Evolutionary conservation across 2,113 vertebrate species (phyloP).

Genomic region (Fregata magnificens): DNA sequence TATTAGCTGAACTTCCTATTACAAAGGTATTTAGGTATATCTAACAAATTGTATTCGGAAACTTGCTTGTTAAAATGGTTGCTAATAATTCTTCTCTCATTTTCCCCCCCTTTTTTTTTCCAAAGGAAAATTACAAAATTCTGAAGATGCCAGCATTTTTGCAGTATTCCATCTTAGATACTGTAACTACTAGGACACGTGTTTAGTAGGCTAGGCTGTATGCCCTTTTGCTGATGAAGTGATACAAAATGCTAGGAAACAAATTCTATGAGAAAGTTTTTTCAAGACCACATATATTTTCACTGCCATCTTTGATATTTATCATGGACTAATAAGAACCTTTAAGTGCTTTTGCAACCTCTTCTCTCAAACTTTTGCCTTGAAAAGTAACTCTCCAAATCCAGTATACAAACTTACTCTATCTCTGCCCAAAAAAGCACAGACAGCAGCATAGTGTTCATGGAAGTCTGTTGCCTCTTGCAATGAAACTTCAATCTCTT

Average conservation of each 20-base stretch:
- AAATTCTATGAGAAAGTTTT: background rate
- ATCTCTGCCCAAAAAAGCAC: background rate
- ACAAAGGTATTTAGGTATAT: background rate
- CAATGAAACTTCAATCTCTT: background rate
- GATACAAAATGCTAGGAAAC: background rate
- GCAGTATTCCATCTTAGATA: background rate
- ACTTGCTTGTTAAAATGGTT: background rate
- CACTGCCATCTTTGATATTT: background rate
- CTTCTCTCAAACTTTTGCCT: background rate
- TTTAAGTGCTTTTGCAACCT: background rate
- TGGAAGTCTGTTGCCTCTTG: background rate
- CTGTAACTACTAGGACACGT: background rate
- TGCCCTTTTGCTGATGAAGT: background rate
- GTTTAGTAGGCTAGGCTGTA: background rate
- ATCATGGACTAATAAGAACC: background rate
- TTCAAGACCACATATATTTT: background rate
- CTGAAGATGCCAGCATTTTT: background rate
- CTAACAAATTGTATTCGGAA: background rate
- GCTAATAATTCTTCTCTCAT: background rate
- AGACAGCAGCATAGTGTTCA: background rate
- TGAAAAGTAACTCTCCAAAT: background rate
- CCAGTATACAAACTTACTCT: background rate
- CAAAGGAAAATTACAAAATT: background rate
- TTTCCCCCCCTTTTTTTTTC: background rate
- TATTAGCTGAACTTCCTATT: background rate